These are phyloP conservation scores for Clarias laeviceps DNA, from an alignment of 2,797 vertebrate genomes.

Conservation along the genomic window DNA sequence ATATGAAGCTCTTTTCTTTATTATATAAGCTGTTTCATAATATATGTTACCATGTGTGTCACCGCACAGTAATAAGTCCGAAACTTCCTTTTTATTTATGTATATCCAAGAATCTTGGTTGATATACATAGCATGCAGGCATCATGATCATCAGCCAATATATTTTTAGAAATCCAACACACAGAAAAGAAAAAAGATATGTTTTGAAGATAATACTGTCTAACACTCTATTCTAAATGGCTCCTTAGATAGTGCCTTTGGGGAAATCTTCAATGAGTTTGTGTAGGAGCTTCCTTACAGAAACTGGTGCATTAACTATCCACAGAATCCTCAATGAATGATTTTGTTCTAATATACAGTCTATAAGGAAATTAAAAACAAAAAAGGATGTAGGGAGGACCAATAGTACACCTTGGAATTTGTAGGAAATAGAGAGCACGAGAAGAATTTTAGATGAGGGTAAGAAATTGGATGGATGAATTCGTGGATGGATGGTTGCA, in stretches of 20 bases:
- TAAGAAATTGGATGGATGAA: neutral
- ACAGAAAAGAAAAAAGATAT: neutral
- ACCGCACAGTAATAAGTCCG: neutral
- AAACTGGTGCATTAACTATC: neutral
- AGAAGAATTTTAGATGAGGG: neutral
- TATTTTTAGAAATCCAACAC: neutral
- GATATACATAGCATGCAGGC: neutral
- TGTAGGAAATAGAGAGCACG: neutral
- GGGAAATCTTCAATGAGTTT: neutral
- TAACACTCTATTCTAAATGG: neutral
- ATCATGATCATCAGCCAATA: neutral
- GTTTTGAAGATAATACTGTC: neutral
- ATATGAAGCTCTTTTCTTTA: neutral
- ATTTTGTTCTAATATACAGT: neutral
- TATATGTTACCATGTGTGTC: neutral
- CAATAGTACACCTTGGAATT: neutral
- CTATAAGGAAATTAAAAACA: neutral
- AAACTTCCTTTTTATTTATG: neutral
- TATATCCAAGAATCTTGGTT: neutral
- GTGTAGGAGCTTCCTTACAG: neutral
- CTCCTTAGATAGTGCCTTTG: neutral
- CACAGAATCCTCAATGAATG: neutral
- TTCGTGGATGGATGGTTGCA: neutral
- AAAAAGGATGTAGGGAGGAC: neutral
- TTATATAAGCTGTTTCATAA: conserved; percentile 3